phyloP scores from a whole-genome alignment of 92 coral and sea anemone genomes.

The Paramuricea clavata region DNA sequence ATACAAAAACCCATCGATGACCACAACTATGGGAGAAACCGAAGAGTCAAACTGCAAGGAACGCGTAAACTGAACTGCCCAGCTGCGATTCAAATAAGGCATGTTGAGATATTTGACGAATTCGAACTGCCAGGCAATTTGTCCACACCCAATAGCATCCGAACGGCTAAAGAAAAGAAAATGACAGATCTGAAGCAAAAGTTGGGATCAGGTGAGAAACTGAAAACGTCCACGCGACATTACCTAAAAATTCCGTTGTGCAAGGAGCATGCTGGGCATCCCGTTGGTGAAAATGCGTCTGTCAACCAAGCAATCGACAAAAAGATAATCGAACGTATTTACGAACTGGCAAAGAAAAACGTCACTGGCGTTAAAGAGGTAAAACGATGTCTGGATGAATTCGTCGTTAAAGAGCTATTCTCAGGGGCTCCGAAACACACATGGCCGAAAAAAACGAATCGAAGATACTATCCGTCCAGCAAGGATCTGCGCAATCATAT shows the following conservation, averaged over 20 bases:
- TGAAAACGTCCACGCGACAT: slow-evolving; percentile 24
- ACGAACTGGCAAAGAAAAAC: slow-evolving; percentile 22
- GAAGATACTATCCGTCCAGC: neutral
- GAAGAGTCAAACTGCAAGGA: slow-evolving; percentile 33
- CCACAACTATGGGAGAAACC: neutral
- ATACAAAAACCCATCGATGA: neutral
- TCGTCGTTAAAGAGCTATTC: neutral
- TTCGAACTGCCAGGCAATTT: neutral
- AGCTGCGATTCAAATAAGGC: slow-evolving; percentile 60
- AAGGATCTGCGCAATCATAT: slow-evolving; percentile 52
- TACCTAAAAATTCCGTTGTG: slow-evolving; percentile 63
- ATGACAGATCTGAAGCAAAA: slow-evolving; percentile 21
- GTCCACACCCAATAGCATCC: slow-evolving; percentile 4
- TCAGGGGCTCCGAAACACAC: slow-evolving; percentile 6
- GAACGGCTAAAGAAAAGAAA: slow-evolving; percentile 18
- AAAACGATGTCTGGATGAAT: slow-evolving; percentile 9
- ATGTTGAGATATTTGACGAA: slow-evolving; percentile 38
- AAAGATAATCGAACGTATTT: slow-evolving; percentile 39
- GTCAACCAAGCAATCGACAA: slow-evolving; percentile 53
- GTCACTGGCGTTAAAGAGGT: neutral
- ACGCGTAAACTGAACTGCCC: slow-evolving; percentile 67
- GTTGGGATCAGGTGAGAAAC: slow-evolving; percentile 11
- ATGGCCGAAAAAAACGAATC: slow-evolving; percentile 3
- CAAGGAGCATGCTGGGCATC: slow-evolving; percentile 55
- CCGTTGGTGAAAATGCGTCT: slow-evolving; percentile 38